These are phyloP conservation scores for Homalodisca vitripennis DNA, from an alignment of 1,140 invertebrate species.

Conservation along the genomic window DNA sequence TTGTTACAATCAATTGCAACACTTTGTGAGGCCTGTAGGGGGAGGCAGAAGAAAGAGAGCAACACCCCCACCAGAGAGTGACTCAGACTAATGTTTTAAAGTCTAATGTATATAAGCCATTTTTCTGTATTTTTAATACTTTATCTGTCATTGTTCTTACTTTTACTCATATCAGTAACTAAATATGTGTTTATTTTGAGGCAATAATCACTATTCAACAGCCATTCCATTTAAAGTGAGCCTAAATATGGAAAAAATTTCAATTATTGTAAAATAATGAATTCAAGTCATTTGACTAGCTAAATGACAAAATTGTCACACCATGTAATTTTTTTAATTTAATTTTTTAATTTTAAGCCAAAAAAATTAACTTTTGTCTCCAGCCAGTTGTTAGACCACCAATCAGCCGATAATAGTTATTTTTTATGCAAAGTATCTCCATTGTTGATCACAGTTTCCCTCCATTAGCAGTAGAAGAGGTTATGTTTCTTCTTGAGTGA, in stretches of 20 bases:
- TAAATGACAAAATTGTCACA: neutral
- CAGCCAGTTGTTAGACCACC: neutral
- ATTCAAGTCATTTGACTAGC: neutral
- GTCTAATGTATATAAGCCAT: too few relatives aligned
- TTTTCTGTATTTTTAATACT: too few relatives aligned
- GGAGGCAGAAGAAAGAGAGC: too few relatives aligned
- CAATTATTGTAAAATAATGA: neutral
- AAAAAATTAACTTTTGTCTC: neutral
- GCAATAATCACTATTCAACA: too few relatives aligned
- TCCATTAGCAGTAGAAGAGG: conserved; percentile 5
- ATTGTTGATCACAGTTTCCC: neutral
- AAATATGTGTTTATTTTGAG: too few relatives aligned
- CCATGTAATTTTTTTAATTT: conserved; percentile 1
- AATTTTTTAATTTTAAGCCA: neutral
- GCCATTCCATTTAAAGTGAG: conserved; percentile 10
- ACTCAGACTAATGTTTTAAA: too few relatives aligned
- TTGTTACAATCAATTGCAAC: too few relatives aligned
- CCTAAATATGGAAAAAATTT: conserved; percentile 7
- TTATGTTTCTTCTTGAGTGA: neutral
- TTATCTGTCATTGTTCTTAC: too few relatives aligned
- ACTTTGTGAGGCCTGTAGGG: too few relatives aligned
- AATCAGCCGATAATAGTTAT: neutral
- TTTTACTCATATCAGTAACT: too few relatives aligned
- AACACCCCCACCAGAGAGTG: too few relatives aligned
- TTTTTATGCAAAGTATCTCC: neutral